Base-by-base conservation (phyloP, 2,797 vertebrate species). In the Craterocephalus amniculus region DNA sequence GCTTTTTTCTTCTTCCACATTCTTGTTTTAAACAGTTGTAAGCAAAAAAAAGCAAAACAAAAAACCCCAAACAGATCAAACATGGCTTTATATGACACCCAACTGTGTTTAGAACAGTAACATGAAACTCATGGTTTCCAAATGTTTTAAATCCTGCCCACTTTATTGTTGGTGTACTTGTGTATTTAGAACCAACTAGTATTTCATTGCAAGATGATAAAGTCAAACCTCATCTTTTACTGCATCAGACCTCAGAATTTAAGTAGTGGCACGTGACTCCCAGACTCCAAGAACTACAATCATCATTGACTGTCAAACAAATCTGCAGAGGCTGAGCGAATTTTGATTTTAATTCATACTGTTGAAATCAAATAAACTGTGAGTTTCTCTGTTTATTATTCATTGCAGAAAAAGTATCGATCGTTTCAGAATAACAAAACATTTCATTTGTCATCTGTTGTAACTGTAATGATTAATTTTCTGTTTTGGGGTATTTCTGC, bases 71-170 rank as follows among this genome's bases (percentile, higher is more conserved):
- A 32, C 27, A 38, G 54, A 60, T 69, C 6, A 60, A 60, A 40
- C 18, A 54, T 11, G 4, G 4, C 35, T 69, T 31, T 60, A 18
- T 16, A 14, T 6, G 35, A 20, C 16, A 48, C 12, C 27, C 34
- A 29, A 51, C 9, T 51, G 34, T 72, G 34, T 40, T 63, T 63
- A 14, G 43, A 31, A 31, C 31, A 48, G 38, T 43, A 63, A 67
- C n/a, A 36, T 68, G 51, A 63, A 52, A 58, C 40, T 16, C 34
- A 10, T 38, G 8, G 4, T 10, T 40, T 27, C 10, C 32, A 29
- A 43, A 55, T 73, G 26, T n/a, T 67, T 66, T 61, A 67, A 66
- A 60, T 60, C 22, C 24, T 61, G 20, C 29, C 51, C 51, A 35
- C 20, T 60, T 38, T 63, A 13, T 62, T 63, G 66, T n/a, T 63